phyloP scores from a whole-genome alignment of 1,140 invertebrate species.

The Pseudomyrmex pallidus region DNA sequence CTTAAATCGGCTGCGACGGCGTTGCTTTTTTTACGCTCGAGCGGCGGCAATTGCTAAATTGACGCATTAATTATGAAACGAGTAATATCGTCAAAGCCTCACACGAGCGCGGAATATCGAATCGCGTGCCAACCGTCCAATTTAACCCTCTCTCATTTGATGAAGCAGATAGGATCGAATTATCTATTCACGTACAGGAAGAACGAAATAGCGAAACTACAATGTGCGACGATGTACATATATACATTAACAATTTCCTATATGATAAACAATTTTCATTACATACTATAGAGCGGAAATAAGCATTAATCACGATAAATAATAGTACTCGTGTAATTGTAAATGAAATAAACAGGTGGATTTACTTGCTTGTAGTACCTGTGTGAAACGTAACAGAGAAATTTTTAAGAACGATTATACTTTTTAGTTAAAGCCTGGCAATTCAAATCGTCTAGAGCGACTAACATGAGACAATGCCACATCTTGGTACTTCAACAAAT shows the following conservation, averaged over 20 bases:
- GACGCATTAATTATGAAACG: conserved; percentile 67
- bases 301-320: background rate
- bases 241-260: background rate
- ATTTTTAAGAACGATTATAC: background rate
- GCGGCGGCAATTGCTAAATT: conserved; percentile 47
- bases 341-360: background rate
- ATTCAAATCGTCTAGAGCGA: background rate
- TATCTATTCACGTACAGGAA: conserved; percentile 25
- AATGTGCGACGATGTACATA: background rate
- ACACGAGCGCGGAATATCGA: conserved; percentile 31
- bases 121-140: conserved; percentile 27
- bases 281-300: background rate
- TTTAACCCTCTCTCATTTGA: conserved; percentile 31
- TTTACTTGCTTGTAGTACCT: background rate
- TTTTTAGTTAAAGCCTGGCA: background rate
- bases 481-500: background rate
- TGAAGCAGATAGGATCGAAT: conserved; percentile 31
- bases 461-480: background rate
- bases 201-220: conserved; percentile 16
- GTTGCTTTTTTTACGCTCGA: conserved; percentile 38
- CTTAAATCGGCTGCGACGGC: conserved; percentile 13
- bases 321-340: background rate
- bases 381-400: background rate
- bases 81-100: conserved; percentile 29
- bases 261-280: conserved; percentile 3